Evolutionary conservation across 2,888 invertebrate genomes (phyloP).

Genomic region (Cheilosia pagana): DNA sequence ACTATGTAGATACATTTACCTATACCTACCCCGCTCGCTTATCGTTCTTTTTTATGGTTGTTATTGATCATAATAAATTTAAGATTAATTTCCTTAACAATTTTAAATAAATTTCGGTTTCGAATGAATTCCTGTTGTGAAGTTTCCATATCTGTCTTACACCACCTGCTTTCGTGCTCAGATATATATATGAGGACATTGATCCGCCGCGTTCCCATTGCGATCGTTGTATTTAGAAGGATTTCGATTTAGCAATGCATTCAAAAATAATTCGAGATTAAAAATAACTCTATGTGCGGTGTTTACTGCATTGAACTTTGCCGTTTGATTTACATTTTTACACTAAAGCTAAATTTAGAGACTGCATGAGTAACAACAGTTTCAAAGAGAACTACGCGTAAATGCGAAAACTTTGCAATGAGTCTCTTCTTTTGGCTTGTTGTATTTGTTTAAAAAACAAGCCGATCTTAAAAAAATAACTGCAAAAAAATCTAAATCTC

Average conservation of each 20-base stretch:
- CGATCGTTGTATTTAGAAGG: constrained; percentile 11
- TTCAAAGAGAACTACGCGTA: neutral
- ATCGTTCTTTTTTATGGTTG: neutral
- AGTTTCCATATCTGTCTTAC: neutral
- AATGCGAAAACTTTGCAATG: neutral
- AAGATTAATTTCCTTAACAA: neutral
- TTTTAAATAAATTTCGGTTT: too few relatives aligned
- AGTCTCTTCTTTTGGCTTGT: neutral
- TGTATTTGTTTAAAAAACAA: too few relatives aligned
- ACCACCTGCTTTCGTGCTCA: neutral
- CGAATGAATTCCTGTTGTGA: neutral
- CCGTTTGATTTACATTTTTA: constrained; percentile 7
- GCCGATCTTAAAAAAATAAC: too few relatives aligned
- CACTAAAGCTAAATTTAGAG: neutral
- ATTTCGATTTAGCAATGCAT: constrained; percentile 18
- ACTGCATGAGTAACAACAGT: neutral
- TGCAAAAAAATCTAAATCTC: too few relatives aligned
- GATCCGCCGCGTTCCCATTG: constrained; percentile 24
- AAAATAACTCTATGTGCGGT: constrained; percentile 17
- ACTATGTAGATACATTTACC: too few relatives aligned
- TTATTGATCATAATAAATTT: constrained; percentile 1
- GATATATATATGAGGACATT: constrained; percentile 19
- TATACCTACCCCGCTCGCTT: neutral
- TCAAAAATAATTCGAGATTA: constrained; percentile 19
- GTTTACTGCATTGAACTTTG: constrained; percentile 16